Evolutionary conservation across 2,888 invertebrate genomes (phyloP).

Genomic region (Mesochorus sp.): DNA sequence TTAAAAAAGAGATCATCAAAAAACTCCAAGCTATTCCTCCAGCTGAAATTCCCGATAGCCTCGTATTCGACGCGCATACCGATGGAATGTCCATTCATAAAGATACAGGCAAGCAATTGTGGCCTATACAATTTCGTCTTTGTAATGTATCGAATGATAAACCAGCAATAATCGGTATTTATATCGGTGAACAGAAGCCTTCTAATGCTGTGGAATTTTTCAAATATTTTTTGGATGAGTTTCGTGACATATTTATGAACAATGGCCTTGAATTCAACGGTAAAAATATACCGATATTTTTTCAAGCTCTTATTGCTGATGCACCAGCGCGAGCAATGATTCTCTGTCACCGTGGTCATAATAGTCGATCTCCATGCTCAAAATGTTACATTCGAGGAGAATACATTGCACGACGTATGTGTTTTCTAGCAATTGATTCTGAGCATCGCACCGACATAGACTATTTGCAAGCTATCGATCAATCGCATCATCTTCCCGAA

Average conservation of each 20-base stretch:
- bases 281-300: conserved; percentile 19
- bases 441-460: background rate
- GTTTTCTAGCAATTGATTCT: background rate
- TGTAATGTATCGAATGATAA: conserved; percentile 35
- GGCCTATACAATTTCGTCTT: conserved; percentile 52
- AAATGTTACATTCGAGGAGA: conserved; percentile 31
- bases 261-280: conserved; percentile 35
- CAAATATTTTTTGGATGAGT: conserved; percentile 42
- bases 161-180: conserved; percentile 47
- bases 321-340: conserved; percentile 59
- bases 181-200: conserved; percentile 44
- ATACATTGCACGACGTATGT: background rate
- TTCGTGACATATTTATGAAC: background rate
- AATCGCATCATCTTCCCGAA: conserved; percentile 4
- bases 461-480: conserved; percentile 6
- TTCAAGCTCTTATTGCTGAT: conserved; percentile 57
- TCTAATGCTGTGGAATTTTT: conserved; percentile 41
- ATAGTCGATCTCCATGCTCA: conserved; percentile 43
- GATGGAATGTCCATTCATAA: conserved; percentile 37
- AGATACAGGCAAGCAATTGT: conserved; percentile 29
- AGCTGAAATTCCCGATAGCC: conserved; percentile 23
- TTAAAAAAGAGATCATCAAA: conserved; percentile 8
- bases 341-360: conserved; percentile 49
- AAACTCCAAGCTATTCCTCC: conserved; percentile 13
- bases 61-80: conserved; percentile 31